Evolutionary conservation across 1,140 invertebrate genomes (phyloP), one percentile per base, ranked within the genome.

Genomic region (Ooceraea biroi): DNA sequence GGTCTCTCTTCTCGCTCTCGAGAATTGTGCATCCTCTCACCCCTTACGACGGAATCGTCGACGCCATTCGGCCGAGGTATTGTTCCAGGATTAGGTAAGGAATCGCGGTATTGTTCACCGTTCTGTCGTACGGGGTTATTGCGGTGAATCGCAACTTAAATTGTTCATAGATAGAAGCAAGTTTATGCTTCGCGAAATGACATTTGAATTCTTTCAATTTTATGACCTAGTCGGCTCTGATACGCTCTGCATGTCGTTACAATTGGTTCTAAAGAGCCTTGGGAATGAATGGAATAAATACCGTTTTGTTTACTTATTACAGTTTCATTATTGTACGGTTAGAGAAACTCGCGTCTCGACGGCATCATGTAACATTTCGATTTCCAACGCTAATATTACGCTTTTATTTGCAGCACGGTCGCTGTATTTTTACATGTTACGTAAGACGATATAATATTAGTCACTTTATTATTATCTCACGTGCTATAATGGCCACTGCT

Each of bases 51-150:
- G 58, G 61, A 87, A 91, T 89, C 65, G 84, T 68, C 86, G 91
- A 89, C 92, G 92, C 92, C 92, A 92, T 92, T 92, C 91, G 89
- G 88, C 78, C 89, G 86, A 91, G 90, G 90, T 86, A 92, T 92
- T 93, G 92, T 92, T 92, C 88, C 88, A 89, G 89, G 91, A 91
- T 92, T 93, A 92, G 87, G 91, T 91, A 93, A 93, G 92, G 90
- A 92, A 87, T 86, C 80, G 60, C 72, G 77, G 77, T 19, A 85
- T 88, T 88, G 86, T 88, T 65, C 83, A 41, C 55, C 44, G 74
- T 83, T 69, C 25, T 80, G 55, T 61, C 69, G 72, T 72, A 74
- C 52, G 74, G 65, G 41, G 63, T 87, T 84, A 71, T 25, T 65
- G 22, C 48, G 41, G 36, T 71, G 72, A 80, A 17, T 50, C 61